These are phyloP conservation scores for Isurus oxyrinchus DNA, from an alignment of 2,113 vertebrate species.

Conservation along the genomic window DNA sequence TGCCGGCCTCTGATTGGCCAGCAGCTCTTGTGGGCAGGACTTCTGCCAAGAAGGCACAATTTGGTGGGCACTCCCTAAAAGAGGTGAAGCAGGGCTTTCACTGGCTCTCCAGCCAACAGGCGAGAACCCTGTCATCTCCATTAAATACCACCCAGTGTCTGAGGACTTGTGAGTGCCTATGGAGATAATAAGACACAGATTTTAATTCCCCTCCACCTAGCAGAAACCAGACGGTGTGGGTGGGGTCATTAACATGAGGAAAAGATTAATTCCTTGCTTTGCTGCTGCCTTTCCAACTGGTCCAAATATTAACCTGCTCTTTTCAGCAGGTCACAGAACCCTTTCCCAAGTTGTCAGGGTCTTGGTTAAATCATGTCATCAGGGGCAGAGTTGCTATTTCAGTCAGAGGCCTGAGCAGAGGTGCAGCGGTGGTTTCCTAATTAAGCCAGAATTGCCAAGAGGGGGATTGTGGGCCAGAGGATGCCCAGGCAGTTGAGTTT, in stretches of 20 bases:
- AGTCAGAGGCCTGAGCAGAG: not conserved
- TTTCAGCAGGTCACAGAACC: not conserved
- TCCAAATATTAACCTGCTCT: not conserved
- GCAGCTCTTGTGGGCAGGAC: too few species aligned
- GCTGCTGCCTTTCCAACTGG: not conserved
- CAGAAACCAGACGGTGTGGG: not conserved
- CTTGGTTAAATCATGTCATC: not conserved
- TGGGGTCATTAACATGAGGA: not conserved
- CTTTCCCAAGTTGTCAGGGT: not conserved
- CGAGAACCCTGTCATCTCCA: too few species aligned
- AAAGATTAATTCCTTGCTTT: not conserved
- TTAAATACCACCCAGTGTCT: not conserved
- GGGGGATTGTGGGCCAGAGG: not conserved
- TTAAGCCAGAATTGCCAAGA: not conserved
- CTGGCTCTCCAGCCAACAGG: too few species aligned
- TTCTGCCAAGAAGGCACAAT: too few species aligned
- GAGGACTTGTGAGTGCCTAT: not conserved
- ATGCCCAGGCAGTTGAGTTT: not conserved
- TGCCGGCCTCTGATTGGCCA: too few species aligned
- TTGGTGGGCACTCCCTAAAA: too few species aligned
- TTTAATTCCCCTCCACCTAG: not conserved
- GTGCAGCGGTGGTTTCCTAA: not conserved
- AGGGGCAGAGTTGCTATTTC: not conserved
- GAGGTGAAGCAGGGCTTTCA: too few species aligned
- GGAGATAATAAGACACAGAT: too few species aligned